Conservation (phyloP, 1,140 invertebrate genomes). For the Adelges cooleyi region DNA sequence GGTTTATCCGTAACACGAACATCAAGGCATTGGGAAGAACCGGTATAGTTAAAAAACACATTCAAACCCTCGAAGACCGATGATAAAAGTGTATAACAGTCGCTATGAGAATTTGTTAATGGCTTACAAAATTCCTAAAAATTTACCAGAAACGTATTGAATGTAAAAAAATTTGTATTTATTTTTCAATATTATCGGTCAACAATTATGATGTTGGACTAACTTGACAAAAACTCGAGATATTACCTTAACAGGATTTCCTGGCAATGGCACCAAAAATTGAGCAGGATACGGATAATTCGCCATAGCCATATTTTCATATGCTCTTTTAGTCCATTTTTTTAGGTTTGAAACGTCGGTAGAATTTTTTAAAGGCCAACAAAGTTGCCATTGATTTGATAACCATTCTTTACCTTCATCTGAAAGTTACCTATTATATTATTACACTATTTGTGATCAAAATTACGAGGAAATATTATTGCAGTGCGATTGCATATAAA, state of each 20-base stretch:
- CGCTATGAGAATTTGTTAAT: slow-evolving; percentile 41
- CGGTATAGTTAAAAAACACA: slow-evolving; percentile 74
- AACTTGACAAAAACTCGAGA: not conserved
- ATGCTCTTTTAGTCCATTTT: slow-evolving; percentile 54
- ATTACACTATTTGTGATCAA: too few species aligned
- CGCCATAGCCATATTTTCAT: slow-evolving; percentile 73
- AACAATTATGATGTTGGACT: too few species aligned
- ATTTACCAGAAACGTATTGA: too few species aligned
- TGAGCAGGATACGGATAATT: slow-evolving; percentile 80
- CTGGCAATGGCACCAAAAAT: slow-evolving; percentile 73
- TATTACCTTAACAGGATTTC: slow-evolving; percentile 63
- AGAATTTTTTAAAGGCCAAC: slow-evolving; percentile 48
- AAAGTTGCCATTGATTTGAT: slow-evolving; percentile 59
- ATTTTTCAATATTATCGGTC: not conserved
- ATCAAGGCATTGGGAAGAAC: slow-evolving; percentile 52
- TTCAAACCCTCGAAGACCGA: slow-evolving; percentile 56
- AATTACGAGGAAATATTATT: too few species aligned
- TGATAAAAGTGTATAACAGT: slow-evolving; percentile 44
- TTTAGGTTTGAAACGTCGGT: slow-evolving; percentile 46
- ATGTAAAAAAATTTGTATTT: not conserved
- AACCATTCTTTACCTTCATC: slow-evolving; percentile 58
- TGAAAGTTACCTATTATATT: slow-evolving; percentile 30
- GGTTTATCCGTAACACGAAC: slow-evolving; percentile 41
- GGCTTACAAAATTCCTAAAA: slow-evolving; percentile 45
- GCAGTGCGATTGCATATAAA: too few species aligned